Conservation (phyloP, 1,140 invertebrate species). For the Piezodorus guildinii region DNA sequence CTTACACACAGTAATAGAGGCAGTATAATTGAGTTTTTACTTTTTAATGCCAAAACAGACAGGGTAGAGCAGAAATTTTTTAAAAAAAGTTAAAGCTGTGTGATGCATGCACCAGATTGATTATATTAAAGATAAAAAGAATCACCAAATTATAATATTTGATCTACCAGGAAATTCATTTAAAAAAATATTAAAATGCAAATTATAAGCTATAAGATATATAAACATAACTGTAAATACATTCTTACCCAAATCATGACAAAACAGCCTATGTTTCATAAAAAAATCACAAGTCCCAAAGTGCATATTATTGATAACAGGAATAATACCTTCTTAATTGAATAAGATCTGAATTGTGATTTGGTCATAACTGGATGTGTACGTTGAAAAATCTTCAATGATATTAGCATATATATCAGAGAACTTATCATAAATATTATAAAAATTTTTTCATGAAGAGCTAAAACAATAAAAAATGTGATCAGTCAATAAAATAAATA, state of each 20-base stretch:
- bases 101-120: too few relatives aligned
- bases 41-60: too few relatives aligned
- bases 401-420: constrained; percentile 68
- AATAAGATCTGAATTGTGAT: constrained; percentile 40
- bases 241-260: constrained; percentile 69
- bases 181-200: constrained; percentile 20
- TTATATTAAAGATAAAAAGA: too few relatives aligned
- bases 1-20: too few relatives aligned
- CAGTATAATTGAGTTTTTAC: too few relatives aligned
- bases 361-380: constrained; percentile 35
- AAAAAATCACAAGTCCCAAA: constrained; percentile 69
- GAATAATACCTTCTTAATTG: constrained; percentile 61
- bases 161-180: not conserved
- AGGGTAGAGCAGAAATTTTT: too few relatives aligned
- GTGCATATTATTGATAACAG: constrained; percentile 63
- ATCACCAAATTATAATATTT: not conserved
- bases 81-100: too few relatives aligned
- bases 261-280: constrained; percentile 72
- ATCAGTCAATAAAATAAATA: not conserved
- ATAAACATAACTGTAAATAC: too few relatives aligned
- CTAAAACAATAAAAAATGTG: constrained; percentile 38
- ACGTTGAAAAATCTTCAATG: constrained; percentile 39
- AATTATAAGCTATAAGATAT: too few relatives aligned
- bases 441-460: constrained; percentile 84
- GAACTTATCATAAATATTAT: constrained; percentile 83